phyloP scores from a whole-genome alignment of 2,888 invertebrate genomes.

The Dorcus parallelipipedus region DNA sequence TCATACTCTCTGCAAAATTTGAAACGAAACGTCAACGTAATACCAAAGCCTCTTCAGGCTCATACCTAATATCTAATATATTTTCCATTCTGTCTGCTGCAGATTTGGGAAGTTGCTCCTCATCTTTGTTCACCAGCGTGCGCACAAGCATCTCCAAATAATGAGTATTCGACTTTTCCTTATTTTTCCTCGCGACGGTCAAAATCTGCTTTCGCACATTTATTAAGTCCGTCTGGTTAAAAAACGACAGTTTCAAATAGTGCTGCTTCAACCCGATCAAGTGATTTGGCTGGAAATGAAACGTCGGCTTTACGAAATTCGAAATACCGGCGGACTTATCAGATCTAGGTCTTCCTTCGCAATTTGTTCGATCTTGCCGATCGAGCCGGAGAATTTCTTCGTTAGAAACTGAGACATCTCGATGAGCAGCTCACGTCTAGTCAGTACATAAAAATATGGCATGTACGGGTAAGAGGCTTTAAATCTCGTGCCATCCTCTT shows the following conservation, averaged over 20 bases:
- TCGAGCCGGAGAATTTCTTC: conserved; percentile 79
- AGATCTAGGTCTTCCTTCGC: conserved; percentile 94
- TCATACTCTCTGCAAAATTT: conserved; percentile 80
- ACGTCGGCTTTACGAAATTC: background rate
- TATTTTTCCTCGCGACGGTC: conserved; percentile 81
- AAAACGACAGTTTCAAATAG: conserved; percentile 88
- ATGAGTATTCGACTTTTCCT: conserved; percentile 75
- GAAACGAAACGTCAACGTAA: conserved; percentile 2
- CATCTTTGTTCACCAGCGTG: conserved; percentile 55
- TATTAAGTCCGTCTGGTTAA: conserved; percentile 80
- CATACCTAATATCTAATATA: conserved; percentile 86
- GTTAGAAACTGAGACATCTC: conserved; percentile 88
- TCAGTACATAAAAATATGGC: conserved; percentile 90
- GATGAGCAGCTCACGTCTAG: conserved; percentile 72
- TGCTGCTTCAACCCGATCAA: conserved; percentile 85
- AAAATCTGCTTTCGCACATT: conserved; percentile 84
- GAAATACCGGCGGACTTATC: conserved; percentile 53
- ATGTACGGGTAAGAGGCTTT: conserved; percentile 88
- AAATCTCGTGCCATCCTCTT: conserved; percentile 93
- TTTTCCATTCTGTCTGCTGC: conserved; percentile 86
- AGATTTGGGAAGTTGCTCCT: conserved; percentile 50
- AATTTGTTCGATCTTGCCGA: conserved; percentile 75
- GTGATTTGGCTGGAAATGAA: conserved; percentile 80
- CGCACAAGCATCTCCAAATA: conserved; percentile 83
- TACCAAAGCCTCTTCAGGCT: background rate